Evolutionary conservation across 2,888 invertebrate species (phyloP).

Genomic region (Rhimphoctona megacephalus): DNA sequence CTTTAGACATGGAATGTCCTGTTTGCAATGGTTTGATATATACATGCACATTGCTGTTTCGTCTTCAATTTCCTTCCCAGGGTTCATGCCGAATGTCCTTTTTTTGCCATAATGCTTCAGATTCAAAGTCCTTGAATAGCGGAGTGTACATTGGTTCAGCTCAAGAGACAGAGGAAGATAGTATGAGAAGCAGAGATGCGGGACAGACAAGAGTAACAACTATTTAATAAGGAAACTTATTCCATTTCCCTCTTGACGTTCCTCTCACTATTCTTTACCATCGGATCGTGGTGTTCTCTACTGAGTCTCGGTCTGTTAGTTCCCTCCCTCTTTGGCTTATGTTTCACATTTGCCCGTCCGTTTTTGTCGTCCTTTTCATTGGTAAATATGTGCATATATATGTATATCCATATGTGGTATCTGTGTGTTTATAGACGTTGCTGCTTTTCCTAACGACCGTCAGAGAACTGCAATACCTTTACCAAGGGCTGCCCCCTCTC

Average conservation of each 20-base stretch:
- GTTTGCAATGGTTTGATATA: not conserved
- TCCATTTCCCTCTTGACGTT: constrained; percentile 73
- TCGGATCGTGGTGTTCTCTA: not conserved
- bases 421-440: constrained; percentile 9
- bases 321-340: constrained; percentile 35
- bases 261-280: constrained; percentile 16
- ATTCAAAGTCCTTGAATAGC: constrained; percentile 22
- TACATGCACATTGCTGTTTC: not conserved
- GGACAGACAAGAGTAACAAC: constrained; percentile 70
- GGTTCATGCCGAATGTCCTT: not conserved
- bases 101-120: constrained; percentile 7
- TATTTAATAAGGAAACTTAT: constrained; percentile 80
- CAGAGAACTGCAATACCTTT: constrained; percentile 57
- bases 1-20: not conserved
- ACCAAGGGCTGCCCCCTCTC: constrained; percentile 35
- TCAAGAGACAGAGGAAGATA: constrained; percentile 23
- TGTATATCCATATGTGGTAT: no score
- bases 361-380: constrained; percentile 45
- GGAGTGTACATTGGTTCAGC: not conserved
- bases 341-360: constrained; percentile 39
- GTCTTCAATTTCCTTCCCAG: not conserved
- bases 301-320: not conserved
- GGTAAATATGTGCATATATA: constrained; percentile 34
- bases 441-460: constrained; percentile 45
- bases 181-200: constrained; percentile 2